A percentile compares a stretch with the other conserved stretches of the same genome.
Conservation (phyloP, 2,113 vertebrate genomes). For the Psittacula cyanocephala region DNA sequence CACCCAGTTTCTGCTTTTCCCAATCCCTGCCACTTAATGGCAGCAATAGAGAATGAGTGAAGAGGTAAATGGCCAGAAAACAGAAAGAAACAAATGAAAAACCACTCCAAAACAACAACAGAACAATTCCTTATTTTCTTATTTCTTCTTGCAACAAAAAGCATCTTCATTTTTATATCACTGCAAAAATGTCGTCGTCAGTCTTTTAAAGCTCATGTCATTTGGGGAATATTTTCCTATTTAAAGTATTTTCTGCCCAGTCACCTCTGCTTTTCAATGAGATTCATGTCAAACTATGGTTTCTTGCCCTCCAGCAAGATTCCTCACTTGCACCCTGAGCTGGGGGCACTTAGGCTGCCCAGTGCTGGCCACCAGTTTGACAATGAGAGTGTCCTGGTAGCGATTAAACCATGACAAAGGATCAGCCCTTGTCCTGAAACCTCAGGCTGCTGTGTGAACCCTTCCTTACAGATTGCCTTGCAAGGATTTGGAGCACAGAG, state of each 20-base stretch:
- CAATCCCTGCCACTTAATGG: background rate
- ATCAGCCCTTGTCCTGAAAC: background rate
- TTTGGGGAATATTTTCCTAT: background rate
- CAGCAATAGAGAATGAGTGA: background rate
- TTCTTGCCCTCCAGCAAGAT: background rate
- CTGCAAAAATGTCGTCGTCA: background rate
- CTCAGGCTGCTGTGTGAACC: accelerated
- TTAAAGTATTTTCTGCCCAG: background rate
- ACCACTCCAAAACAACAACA: background rate
- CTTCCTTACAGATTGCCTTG: background rate
- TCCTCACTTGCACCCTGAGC: background rate
- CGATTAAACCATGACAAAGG: background rate
- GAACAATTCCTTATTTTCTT: background rate
- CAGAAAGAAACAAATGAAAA: background rate
- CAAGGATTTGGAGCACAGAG: background rate
- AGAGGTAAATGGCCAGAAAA: background rate
- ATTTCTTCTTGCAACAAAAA: background rate
- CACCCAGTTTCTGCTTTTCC: background rate
- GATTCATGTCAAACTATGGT: background rate
- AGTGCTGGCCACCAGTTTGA: background rate
- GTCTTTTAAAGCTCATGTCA: background rate
- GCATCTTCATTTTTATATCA: background rate
- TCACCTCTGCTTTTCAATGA: background rate
- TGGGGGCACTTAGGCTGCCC: background rate
- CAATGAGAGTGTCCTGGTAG: background rate